Evolutionary conservation across 2,797 vertebrate genomes (phyloP).

Genomic region (Galaxias olidus): DNA sequence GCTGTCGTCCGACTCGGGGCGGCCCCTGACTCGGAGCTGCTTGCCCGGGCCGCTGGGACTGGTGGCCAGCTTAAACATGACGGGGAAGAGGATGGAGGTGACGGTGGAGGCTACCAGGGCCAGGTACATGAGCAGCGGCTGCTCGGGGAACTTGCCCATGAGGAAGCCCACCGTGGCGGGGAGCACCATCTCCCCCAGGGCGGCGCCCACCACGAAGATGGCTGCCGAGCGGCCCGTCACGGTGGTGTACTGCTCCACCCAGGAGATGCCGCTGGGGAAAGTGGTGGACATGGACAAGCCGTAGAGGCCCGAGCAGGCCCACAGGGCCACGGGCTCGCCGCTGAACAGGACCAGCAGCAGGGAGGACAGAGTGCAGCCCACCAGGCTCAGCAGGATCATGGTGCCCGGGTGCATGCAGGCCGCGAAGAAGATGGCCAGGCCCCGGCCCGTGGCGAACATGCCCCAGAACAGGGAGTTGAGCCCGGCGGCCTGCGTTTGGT

Average conservation of each 20-base stretch:
- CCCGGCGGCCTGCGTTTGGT: constrained; percentile 74
- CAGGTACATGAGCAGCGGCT: constrained; percentile 84
- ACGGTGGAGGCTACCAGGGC: constrained; percentile 69
- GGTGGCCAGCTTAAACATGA: constrained; percentile 86
- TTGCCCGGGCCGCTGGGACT: constrained; percentile 35
- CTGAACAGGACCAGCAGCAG: constrained; percentile 80
- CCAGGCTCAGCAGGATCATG: constrained; percentile 85
- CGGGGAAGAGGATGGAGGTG: constrained; percentile 84
- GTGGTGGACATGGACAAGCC: constrained; percentile 88
- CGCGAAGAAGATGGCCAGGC: constrained; percentile 84
- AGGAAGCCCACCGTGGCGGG: constrained; percentile 81
- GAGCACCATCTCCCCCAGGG: constrained; percentile 91
- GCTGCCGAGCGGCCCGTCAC: constrained; percentile 80
- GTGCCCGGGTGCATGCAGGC: constrained; percentile 80
- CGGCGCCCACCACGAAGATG: constrained; percentile 84
- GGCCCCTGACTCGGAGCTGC: constrained; percentile 35
- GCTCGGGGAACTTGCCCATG: constrained; percentile 65
- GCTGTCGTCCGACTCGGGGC: constrained; percentile 56
- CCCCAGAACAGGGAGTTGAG: constrained; percentile 94
- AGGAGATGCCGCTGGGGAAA: constrained; percentile 92
- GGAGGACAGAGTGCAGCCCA: constrained; percentile 76
- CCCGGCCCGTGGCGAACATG: constrained; percentile 80
- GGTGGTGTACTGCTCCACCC: constrained; percentile 91
- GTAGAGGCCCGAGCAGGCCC: constrained; percentile 80
- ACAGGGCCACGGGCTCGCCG: constrained; percentile 62